These are phyloP conservation scores for Gonocerus acuteangulatus DNA, from an alignment of 2,888 invertebrate species.

Conservation along the genomic window DNA sequence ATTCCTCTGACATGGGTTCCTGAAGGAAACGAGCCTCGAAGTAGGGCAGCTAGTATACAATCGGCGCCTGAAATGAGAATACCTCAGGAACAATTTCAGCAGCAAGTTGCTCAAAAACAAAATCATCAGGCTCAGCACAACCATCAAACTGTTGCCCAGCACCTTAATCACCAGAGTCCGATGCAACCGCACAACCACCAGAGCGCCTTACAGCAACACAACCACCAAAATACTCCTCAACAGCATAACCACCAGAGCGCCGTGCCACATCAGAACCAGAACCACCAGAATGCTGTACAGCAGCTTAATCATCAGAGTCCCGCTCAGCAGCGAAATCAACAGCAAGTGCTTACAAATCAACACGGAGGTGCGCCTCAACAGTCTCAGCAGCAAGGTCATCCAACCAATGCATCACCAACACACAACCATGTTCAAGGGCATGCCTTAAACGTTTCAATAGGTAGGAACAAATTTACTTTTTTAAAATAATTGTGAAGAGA, in stretches of 20 bases:
- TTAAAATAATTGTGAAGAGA: too few species aligned
- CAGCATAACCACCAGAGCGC: conserved; percentile 5
- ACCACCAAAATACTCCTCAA: background rate
- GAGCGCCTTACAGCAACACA: background rate
- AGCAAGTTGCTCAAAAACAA: conserved; percentile 2
- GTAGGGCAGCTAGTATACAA: conserved; percentile 60
- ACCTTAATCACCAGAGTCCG: background rate
- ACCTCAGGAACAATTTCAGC: conserved; percentile 11
- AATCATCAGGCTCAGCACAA: conserved; percentile 11
- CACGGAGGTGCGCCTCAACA: background rate
- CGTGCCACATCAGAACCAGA: conserved; percentile 1
- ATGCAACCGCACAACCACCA: background rate
- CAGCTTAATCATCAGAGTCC: background rate
- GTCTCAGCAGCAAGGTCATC: background rate
- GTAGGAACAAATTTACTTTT: background rate
- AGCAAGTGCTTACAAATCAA: background rate
- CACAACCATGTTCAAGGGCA: background rate
- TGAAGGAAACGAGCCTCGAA: conserved; percentile 40
- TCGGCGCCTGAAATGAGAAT: conserved; percentile 56
- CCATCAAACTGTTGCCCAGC: background rate
- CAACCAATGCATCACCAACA: background rate
- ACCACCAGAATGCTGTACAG: background rate
- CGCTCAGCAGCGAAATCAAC: background rate
- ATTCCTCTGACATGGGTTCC: conserved; percentile 61
- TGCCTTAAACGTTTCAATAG: conserved; percentile 14